A percentile compares a stretch with the other conserved stretches of the same genome.
Evolutionary conservation across 2,797 vertebrate genomes (phyloP).

Genomic region (Anguilla pacifica): DNA sequence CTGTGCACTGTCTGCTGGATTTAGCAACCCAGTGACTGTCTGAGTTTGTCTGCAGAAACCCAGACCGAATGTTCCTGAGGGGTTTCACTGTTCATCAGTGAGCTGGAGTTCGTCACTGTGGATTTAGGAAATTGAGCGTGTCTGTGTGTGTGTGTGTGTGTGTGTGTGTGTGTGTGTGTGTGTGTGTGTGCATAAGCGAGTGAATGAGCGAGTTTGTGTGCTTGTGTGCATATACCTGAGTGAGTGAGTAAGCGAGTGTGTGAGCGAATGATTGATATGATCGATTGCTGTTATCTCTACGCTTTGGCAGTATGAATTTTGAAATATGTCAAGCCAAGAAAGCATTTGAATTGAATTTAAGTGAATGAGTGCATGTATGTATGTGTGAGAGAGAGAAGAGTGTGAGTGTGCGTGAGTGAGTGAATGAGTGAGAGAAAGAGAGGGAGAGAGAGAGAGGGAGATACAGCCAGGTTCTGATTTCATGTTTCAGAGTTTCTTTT

Average conservation of each 20-base stretch:
- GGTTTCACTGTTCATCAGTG: not conserved
- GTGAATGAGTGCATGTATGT: not conserved
- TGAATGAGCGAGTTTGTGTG: not conserved
- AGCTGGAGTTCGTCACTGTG: not conserved
- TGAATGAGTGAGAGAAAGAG: not conserved
- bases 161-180: too few relatives aligned
- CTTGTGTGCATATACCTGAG: slow-evolving; percentile 13
- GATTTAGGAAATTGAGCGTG: not conserved
- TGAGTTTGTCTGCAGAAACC: not conserved
- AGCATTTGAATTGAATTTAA: too few relatives aligned
- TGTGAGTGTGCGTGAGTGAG: not conserved
- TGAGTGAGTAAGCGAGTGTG: not conserved
- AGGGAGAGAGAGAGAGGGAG: not conserved
- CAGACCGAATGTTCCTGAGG: not conserved
- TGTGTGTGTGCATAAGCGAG: slow-evolving; percentile 14
- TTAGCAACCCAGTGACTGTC: not conserved
- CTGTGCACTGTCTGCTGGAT: not conserved
- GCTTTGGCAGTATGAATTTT: too few relatives aligned
- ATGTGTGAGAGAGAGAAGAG: not conserved
- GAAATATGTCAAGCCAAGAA: too few relatives aligned
- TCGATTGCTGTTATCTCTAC: too few relatives aligned
- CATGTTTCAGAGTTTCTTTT: not conserved
- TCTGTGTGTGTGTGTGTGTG: too few relatives aligned
- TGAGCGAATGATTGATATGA: not conserved
- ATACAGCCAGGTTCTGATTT: not conserved